Evolutionary conservation across 1,140 invertebrate species (phyloP).

Genomic region (Zaprionus ornatus): DNA sequence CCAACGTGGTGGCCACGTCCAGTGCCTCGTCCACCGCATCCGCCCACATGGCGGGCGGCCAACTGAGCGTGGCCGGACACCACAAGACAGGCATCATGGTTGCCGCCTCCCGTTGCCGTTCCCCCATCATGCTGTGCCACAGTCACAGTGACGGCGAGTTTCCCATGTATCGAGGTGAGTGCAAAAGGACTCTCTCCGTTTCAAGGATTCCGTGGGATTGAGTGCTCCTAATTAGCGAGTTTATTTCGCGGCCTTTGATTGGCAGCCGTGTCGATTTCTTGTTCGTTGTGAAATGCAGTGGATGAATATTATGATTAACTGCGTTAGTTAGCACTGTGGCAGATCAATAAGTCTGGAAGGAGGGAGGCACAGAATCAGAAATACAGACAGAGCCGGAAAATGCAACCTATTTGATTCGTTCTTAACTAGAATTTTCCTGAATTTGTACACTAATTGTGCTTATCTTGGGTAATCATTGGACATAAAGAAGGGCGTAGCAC

Average conservation of each 20-base stretch:
- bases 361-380: neutral
- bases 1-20: slow-evolving; percentile 24
- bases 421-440: neutral
- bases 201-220: neutral
- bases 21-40: slow-evolving; percentile 11
- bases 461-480: neutral
- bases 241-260: neutral
- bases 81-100: slow-evolving; percentile 73
- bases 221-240: neutral
- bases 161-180: slow-evolving; percentile 87
- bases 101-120: slow-evolving; percentile 85
- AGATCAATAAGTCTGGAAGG: neutral
- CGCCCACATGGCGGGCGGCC: slow-evolving; percentile 19
- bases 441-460: neutral
- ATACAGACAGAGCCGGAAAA: neutral
- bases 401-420: neutral
- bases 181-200: neutral
- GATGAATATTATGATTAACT: neutral
- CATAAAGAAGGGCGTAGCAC: neutral
- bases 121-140: slow-evolving; percentile 91
- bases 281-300: neutral
- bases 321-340: neutral
- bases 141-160: slow-evolving; percentile 92
- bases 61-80: slow-evolving; percentile 58
- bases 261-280: neutral